phyloP scores from a whole-genome alignment of 2,888 invertebrate genomes.

The Drosophila vallismaia region DNA sequence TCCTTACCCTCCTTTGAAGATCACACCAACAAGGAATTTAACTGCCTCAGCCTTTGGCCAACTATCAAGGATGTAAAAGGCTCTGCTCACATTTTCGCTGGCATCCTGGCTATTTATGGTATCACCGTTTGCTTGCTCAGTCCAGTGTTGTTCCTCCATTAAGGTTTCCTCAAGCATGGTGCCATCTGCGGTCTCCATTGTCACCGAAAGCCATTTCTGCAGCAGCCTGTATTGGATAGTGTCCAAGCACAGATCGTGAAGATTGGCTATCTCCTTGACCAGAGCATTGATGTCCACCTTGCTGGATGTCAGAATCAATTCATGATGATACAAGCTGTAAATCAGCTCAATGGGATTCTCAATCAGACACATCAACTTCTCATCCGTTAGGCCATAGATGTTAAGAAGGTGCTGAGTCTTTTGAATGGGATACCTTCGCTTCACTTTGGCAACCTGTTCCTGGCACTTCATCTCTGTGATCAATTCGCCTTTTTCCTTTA shows the following conservation, averaged over 20 bases:
- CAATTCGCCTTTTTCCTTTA: slow-evolving; percentile 68
- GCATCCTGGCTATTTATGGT: slow-evolving; percentile 56
- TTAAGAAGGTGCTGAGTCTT: slow-evolving; percentile 83
- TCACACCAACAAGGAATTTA: slow-evolving; percentile 80
- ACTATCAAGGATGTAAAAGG: slow-evolving; percentile 82
- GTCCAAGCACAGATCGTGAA: slow-evolving; percentile 79
- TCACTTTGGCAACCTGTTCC: slow-evolving; percentile 81
- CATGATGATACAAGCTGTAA: slow-evolving; percentile 80
- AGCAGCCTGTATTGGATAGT: slow-evolving; percentile 80
- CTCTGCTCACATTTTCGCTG: slow-evolving; percentile 81
- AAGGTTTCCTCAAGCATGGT: slow-evolving; percentile 83
- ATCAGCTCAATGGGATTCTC: slow-evolving; percentile 82
- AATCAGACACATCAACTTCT: slow-evolving; percentile 80
- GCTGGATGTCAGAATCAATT: slow-evolving; percentile 78
- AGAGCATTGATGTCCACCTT: slow-evolving; percentile 83
- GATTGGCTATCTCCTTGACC: slow-evolving; percentile 79
- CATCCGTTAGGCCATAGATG: slow-evolving; percentile 81
- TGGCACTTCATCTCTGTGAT: slow-evolving; percentile 70
- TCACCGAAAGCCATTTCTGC: slow-evolving; percentile 82
- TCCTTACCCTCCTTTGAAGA: slow-evolving; percentile 82
- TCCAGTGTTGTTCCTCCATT: slow-evolving; percentile 78
- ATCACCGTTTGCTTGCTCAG: slow-evolving; percentile 50
- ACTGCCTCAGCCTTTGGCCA: slow-evolving; percentile 82
- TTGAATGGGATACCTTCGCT: slow-evolving; percentile 82
- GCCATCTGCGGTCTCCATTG: slow-evolving; percentile 68